Evolutionary conservation across 2,888 invertebrate genomes (phyloP).

Genomic region (Camptogramma bilineatum): DNA sequence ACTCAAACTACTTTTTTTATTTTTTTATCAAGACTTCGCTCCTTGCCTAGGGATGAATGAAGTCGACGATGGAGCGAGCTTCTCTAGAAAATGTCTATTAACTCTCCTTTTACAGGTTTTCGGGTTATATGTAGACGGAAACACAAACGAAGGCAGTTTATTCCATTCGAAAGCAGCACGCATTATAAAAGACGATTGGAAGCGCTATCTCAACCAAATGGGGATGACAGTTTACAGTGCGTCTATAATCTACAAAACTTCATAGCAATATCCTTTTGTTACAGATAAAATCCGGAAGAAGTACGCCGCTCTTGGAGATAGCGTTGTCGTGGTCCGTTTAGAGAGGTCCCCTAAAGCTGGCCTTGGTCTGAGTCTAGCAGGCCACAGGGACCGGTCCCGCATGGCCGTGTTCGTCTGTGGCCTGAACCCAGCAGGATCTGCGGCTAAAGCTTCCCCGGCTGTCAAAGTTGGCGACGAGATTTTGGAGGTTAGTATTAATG

Average conservation of each 20-base stretch:
- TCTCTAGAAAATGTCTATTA: too few species aligned
- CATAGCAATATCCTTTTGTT: slow-evolving; percentile 38
- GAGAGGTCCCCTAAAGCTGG: slow-evolving; percentile 91
- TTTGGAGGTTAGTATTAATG: slow-evolving; percentile 53
- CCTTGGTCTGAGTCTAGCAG: slow-evolving; percentile 96
- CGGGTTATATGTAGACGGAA: too few species aligned
- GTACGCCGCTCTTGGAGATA: slow-evolving; percentile 92
- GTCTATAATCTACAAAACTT: not conserved
- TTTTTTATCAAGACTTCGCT: too few species aligned
- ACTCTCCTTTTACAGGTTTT: too few species aligned
- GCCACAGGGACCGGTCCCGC: slow-evolving; percentile 95
- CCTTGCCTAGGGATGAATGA: too few species aligned
- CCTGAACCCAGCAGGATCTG: slow-evolving; percentile 94
- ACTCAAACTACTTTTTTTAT: too few species aligned
- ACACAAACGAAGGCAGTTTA: too few species aligned
- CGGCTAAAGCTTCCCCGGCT: slow-evolving; percentile 89
- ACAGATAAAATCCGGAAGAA: slow-evolving; percentile 97
- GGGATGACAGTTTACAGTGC: too few species aligned
- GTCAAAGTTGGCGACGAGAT: slow-evolving; percentile 97
- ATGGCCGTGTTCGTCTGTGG: slow-evolving; percentile 99
- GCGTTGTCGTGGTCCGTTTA: slow-evolving; percentile 90
- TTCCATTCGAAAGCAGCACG: too few species aligned
- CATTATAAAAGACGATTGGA: too few species aligned
- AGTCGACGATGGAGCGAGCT: too few species aligned
- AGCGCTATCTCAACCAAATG: too few species aligned